These are phyloP conservation scores for Rostratula benghalensis DNA, from an alignment of 2,113 vertebrate species.

Conservation along the genomic window DNA sequence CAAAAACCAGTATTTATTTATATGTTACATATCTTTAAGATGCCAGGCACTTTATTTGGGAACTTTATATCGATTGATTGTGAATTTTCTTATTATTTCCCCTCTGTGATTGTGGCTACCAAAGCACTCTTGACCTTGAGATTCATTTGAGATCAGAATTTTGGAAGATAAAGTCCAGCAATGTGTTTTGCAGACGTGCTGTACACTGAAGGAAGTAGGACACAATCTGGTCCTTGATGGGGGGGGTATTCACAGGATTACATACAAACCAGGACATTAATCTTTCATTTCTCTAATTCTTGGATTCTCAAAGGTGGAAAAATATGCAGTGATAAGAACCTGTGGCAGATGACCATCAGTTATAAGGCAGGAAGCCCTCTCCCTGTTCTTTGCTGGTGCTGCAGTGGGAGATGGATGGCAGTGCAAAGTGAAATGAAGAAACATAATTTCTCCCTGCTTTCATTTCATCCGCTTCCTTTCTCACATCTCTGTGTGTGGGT, in stretches of 20 bases:
- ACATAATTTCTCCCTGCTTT: slow-evolving; percentile 12
- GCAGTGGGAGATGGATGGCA: background rate
- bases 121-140: background rate
- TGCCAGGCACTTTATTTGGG: background rate
- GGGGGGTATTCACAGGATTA: background rate
- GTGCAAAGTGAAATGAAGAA: background rate
- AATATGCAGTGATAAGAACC: accelerated
- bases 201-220: background rate
- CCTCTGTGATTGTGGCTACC: background rate
- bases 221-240: background rate
- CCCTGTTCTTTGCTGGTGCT: background rate
- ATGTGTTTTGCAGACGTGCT: background rate
- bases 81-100: background rate
- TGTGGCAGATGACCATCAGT: background rate
- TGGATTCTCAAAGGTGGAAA: background rate
- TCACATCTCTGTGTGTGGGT: slow-evolving; percentile 65
- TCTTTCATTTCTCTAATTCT: background rate
- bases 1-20: background rate
- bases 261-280: accelerated
- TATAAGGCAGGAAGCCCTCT: background rate
- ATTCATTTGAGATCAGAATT: background rate
- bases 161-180: background rate
- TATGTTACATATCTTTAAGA: background rate
- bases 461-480: slow-evolving; percentile 30
- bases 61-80: background rate